Conservation (phyloP, 1,140 invertebrate species). For the Drosophila leontia region DNA sequence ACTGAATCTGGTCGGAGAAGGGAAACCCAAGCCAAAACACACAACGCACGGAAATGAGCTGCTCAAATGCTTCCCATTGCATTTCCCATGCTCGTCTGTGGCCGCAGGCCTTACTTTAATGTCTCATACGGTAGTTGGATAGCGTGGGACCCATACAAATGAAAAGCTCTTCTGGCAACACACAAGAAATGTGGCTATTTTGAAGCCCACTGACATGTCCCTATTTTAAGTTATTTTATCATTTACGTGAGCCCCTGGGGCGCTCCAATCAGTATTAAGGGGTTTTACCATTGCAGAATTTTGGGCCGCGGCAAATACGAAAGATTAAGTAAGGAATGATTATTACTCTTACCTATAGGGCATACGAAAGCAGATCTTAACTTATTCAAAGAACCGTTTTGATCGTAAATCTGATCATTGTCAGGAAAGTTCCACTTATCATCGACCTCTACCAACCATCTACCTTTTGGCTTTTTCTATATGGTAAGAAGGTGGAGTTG, state of each 20-base stretch:
- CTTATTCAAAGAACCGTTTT: no score
- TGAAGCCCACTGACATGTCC: not conserved
- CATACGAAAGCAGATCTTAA: no score
- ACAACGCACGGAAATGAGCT: constrained; percentile 37
- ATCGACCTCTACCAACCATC: no score
- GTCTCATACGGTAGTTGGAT: constrained; percentile 7
- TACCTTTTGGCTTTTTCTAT: no score
- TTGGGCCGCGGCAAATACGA: not conserved
- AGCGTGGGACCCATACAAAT: not conserved
- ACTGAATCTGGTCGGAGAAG: constrained; percentile 1
- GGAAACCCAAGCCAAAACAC: not conserved
- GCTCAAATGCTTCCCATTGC: constrained; percentile 42
- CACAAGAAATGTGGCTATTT: constrained; percentile 1
- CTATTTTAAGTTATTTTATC: not conserved
- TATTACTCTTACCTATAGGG: no score
- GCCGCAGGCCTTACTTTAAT: constrained; percentile 24
- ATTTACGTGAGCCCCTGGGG: not conserved
- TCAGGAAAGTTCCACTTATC: no score
- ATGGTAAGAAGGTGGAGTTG: no score
- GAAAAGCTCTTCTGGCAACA: not conserved
- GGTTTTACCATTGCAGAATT: not conserved
- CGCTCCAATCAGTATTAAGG: no score
- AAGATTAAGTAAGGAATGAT: no score
- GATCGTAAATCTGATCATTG: no score
- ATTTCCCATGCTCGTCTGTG: constrained; percentile 25